These are phyloP conservation scores for Pocillopora damicornis DNA, from an alignment of 64 coral and sea anemone species.

Conservation along the genomic window DNA sequence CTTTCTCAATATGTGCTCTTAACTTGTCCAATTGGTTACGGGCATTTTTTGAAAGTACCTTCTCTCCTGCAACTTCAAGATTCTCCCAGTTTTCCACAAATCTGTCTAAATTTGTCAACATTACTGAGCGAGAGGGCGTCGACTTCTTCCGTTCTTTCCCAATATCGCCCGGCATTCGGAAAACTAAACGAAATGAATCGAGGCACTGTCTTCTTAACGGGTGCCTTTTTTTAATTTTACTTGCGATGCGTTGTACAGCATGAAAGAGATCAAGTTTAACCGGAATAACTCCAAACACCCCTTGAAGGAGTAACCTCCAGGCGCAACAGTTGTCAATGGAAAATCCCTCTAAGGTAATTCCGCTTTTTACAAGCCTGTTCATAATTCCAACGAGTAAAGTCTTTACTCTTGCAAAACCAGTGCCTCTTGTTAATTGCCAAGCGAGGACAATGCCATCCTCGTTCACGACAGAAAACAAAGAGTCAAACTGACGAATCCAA, in stretches of 20 bases:
- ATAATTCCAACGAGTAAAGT: background rate
- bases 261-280: constrained; percentile 55
- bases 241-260: constrained; percentile 21
- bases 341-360: background rate
- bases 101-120: background rate
- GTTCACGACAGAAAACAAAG: constrained; percentile 18
- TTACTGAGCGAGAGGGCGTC: background rate
- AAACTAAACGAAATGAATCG: too few relatives aligned
- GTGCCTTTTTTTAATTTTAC: constrained; percentile 22
- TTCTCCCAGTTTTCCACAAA: constrained; percentile 2
- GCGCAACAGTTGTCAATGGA: constrained; percentile 50
- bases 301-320: constrained; percentile 23
- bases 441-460: constrained; percentile 15
- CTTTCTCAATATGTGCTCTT: background rate
- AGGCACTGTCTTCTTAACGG: too few relatives aligned
- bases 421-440: constrained; percentile 15
- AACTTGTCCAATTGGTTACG: background rate
- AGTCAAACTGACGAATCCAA: constrained; percentile 24
- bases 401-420: background rate
- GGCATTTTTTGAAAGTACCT: background rate
- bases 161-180: background rate
- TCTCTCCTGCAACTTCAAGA: background rate
- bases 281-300: constrained; percentile 23
- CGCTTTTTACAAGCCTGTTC: constrained; percentile 3
- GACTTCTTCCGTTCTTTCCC: background rate